Conservation (phyloP, 2,113 vertebrate genomes). For the Myiagra hebetior region DNA sequence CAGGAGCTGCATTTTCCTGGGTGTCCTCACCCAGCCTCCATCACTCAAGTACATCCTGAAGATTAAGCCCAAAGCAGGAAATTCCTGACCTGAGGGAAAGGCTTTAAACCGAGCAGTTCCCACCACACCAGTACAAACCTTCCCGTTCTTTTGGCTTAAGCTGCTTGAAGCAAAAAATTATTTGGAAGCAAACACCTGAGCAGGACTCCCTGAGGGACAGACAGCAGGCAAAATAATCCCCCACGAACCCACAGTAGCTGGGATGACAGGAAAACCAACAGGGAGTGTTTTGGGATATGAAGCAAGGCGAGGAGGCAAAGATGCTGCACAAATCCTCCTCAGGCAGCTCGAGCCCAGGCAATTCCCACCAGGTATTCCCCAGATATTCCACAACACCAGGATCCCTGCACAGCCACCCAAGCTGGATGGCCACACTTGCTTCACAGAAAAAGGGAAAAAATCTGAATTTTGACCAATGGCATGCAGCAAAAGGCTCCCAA, state of each 20-base stretch:
- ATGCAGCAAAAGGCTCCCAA: background rate
- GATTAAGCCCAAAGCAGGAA: background rate
- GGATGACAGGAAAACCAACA: background rate
- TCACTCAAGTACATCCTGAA: background rate
- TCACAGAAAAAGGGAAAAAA: background rate
- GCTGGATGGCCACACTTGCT: background rate
- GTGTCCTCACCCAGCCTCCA: background rate
- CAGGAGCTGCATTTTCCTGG: background rate
- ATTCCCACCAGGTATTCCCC: background rate
- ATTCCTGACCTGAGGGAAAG: background rate
- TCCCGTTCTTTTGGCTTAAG: background rate
- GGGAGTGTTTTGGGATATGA: fast-evolving
- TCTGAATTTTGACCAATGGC: background rate
- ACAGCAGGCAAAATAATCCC: fast-evolving
- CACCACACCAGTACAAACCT: background rate
- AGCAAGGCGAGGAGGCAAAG: background rate
- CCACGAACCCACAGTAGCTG: fast-evolving
- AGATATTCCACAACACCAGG: fast-evolving
- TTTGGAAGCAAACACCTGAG: background rate
- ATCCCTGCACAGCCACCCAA: background rate
- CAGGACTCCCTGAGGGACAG: background rate
- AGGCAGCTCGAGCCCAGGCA: background rate
- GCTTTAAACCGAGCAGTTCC: background rate
- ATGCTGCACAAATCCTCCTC: background rate
- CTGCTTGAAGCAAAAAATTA: background rate